These are phyloP conservation scores for Esox niger DNA, from an alignment of 2,113 vertebrate species.

Conservation along the genomic window DNA sequence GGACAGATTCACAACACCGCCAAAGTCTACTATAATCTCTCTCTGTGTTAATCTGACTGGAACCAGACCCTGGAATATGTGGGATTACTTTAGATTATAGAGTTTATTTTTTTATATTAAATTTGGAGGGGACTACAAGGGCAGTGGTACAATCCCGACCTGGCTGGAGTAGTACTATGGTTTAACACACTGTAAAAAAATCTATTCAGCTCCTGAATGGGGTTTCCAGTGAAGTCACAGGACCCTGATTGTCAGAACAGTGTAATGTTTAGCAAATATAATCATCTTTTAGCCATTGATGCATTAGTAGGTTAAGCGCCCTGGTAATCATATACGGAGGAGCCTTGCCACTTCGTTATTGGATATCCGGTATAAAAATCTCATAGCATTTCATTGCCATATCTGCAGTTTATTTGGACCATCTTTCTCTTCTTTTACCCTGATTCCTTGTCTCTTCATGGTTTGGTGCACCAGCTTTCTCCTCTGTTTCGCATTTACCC, in stretches of 20 bases:
- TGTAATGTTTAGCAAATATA: slow-evolving; percentile 1
- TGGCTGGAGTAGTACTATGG: neutral
- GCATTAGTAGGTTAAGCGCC: slow-evolving; percentile 9
- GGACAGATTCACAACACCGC: too few species aligned
- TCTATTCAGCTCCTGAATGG: slow-evolving; percentile 2
- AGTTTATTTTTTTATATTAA: slow-evolving; percentile 32
- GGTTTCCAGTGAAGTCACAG: neutral
- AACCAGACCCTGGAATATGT: too few species aligned
- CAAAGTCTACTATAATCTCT: too few species aligned
- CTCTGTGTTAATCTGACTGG: too few species aligned
- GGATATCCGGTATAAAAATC: neutral
- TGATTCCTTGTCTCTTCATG: neutral
- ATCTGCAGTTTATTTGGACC: too few species aligned
- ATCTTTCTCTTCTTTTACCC: neutral
- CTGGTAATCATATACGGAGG: neutral
- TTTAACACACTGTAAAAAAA: neutral
- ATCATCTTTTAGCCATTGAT: slow-evolving; percentile 6
- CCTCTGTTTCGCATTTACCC: slow-evolving; percentile 33
- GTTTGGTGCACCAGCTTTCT: neutral
- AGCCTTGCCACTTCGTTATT: neutral
- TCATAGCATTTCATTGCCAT: too few species aligned
- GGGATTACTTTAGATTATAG: too few species aligned
- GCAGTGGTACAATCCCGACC: neutral
- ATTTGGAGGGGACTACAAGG: slow-evolving; percentile 42
- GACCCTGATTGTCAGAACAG: neutral